These are phyloP conservation scores for Tipula lateralis DNA, from an alignment of 2,888 invertebrate genomes.

Conservation along the genomic window DNA sequence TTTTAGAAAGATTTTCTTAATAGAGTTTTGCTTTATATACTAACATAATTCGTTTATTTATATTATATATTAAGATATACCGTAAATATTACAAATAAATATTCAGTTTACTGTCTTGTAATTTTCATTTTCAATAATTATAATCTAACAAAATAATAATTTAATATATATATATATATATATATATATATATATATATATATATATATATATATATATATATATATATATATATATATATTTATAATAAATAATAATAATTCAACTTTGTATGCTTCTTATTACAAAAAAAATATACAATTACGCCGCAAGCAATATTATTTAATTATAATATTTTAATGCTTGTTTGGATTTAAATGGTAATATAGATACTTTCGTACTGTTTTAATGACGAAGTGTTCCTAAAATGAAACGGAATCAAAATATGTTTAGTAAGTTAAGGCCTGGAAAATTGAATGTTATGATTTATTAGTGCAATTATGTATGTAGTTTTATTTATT, in stretches of 20 bases:
- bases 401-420: slow-evolving; percentile 33
- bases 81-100: neutral
- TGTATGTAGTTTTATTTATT: too few relatives aligned
- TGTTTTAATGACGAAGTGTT: slow-evolving; percentile 35
- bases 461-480: too few relatives aligned
- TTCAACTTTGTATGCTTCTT: neutral
- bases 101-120: neutral
- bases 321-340: neutral
- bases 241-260: neutral
- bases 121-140: neutral
- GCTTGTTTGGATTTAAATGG: neutral
- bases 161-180: too few relatives aligned
- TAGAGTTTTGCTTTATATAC: neutral
- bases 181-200: too few relatives aligned
- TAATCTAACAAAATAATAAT: neutral
- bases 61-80: neutral
- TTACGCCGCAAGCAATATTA: neutral
- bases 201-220: too few relatives aligned
- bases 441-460: neutral
- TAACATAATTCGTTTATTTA: neutral
- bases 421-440: slow-evolving; percentile 20
- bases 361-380: slow-evolving; percentile 26
- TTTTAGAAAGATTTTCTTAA: neutral
- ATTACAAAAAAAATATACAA: neutral
- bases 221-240: too few relatives aligned